A percentile compares a stretch with the other conserved stretches of the same genome.
phyloP scores from a whole-genome alignment of 1,140 invertebrate species.

The Atopsyche davidsoni region DNA sequence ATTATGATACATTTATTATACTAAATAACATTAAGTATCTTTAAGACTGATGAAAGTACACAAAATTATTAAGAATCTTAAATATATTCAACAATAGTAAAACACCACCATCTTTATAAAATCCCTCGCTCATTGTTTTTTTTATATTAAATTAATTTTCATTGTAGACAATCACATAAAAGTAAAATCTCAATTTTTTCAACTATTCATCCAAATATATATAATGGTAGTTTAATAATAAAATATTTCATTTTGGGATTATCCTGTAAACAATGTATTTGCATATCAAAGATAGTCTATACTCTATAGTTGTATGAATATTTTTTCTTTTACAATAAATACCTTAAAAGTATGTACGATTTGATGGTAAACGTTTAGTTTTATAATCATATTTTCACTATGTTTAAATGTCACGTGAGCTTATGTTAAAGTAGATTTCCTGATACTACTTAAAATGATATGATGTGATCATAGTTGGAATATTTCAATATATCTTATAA shows the following conservation, averaged over 20 bases:
- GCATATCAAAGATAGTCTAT: neutral
- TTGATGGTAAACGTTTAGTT: neutral
- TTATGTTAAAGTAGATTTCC: conserved; percentile 21
- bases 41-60: conserved; percentile 15
- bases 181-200: neutral
- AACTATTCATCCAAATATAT: neutral
- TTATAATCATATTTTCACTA: no score
- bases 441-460: conserved; percentile 30
- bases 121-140: no score
- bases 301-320: neutral
- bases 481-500: conserved; percentile 14
- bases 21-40: conserved; percentile 19
- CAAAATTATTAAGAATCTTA: neutral
- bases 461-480: conserved; percentile 28
- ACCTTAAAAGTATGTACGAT: neutral
- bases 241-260: neutral
- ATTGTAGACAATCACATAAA: neutral
- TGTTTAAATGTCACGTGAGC: conserved; percentile 4
- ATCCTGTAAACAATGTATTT: neutral
- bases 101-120: neutral
- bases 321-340: neutral
- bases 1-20: no score
- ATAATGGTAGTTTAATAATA: neutral
- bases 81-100: conserved; percentile 2
- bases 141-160: neutral